Evolutionary conservation across 2,797 vertebrate species (phyloP).

Genomic region (Lacerta viridis): DNA sequence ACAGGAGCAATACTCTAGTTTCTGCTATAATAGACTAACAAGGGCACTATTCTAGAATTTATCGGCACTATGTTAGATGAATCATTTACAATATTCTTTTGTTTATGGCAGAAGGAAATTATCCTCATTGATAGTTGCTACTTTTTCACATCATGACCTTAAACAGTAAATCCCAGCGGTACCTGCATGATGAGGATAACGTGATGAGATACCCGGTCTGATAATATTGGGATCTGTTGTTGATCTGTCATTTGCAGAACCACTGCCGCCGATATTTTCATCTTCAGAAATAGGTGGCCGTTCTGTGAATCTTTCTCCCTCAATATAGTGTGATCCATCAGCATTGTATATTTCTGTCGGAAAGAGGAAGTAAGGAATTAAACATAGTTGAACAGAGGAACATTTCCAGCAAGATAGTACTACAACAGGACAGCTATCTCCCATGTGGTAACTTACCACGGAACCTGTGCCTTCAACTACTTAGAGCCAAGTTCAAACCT

Average conservation of each 20-base stretch:
- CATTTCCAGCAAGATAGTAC: neutral
- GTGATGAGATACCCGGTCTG: constrained; percentile 46
- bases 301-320: constrained; percentile 63
- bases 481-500: neutral
- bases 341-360: constrained; percentile 78
- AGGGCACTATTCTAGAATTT: neutral
- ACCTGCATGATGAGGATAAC: constrained; percentile 46
- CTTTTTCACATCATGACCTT: neutral
- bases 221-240: constrained; percentile 63
- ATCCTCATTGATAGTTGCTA: neutral
- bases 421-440: neutral
- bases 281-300: constrained; percentile 70
- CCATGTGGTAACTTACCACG: neutral
- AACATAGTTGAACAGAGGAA: neutral
- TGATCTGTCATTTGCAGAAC: constrained; percentile 71
- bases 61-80: neutral
- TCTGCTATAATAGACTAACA: neutral
- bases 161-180: constrained; percentile 11
- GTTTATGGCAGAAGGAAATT: neutral
- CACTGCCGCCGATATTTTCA: constrained; percentile 73
- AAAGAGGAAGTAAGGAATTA: constrained; percentile 33
- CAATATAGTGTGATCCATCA: constrained; percentile 74
- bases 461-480: neutral
- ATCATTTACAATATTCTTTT: neutral
- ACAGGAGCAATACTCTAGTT: neutral